Evolutionary conservation across 1,140 invertebrate genomes (phyloP).

Genomic region (Drosophila oshimai): DNA sequence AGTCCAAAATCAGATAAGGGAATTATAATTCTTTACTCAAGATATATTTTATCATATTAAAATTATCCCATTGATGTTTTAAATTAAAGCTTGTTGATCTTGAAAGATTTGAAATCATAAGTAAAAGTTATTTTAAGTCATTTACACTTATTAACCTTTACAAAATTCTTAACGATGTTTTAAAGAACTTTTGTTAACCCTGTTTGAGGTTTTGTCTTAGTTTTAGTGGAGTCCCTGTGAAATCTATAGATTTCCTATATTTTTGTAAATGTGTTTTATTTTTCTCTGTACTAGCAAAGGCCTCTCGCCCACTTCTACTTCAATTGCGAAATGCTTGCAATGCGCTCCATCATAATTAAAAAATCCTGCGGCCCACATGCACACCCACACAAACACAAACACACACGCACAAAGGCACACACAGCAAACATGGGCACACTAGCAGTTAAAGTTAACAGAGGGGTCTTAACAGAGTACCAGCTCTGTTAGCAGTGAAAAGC

Average conservation of each 20-base stretch:
- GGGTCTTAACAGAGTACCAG: neutral
- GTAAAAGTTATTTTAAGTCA: too few species aligned
- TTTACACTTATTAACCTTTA: too few species aligned
- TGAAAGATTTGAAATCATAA: too few species aligned
- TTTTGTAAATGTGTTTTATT: neutral
- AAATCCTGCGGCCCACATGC: conserved; percentile 28
- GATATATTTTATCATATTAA: too few species aligned
- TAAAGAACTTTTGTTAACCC: too few species aligned
- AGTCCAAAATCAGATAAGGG: neutral
- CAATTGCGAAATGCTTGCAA: conserved; percentile 53
- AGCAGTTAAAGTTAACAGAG: neutral
- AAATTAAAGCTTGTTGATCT: too few species aligned
- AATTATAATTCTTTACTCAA: too few species aligned
- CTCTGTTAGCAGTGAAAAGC: neutral
- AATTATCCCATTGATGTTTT: too few species aligned
- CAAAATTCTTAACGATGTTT: too few species aligned
- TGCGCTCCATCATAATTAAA: conserved; percentile 67
- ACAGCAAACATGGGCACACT: conserved; percentile 9
- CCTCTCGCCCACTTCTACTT: conserved; percentile 42
- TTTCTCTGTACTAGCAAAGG: conserved; percentile 19
- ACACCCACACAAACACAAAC: neutral
- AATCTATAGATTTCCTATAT: neutral
- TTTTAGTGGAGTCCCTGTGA: neutral
- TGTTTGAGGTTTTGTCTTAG: too few species aligned
- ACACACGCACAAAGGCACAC: neutral